Conservation (phyloP, 2,113 vertebrate species). For the Todiramphus chloris region DNA sequence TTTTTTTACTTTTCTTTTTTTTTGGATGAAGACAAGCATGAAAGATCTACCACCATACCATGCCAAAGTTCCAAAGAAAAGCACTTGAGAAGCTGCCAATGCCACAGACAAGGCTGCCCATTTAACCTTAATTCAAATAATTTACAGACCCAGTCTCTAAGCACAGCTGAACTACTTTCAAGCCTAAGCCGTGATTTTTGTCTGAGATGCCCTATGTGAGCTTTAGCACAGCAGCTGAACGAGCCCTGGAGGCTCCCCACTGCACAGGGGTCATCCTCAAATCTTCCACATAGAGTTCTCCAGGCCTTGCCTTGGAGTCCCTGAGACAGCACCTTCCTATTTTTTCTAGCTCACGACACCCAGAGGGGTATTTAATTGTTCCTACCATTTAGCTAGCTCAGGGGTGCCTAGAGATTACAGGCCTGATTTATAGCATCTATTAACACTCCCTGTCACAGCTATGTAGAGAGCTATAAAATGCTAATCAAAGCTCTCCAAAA, state of each 20-base stretch:
- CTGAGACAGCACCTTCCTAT: background rate
- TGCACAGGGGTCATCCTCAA: accelerated
- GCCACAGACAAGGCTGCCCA: background rate
- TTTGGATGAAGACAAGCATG: background rate
- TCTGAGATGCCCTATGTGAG: background rate
- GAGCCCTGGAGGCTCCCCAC: background rate
- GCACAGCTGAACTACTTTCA: background rate
- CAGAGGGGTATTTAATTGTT: background rate
- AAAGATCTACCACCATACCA: background rate
- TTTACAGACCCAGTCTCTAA: background rate
- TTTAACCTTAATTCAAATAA: background rate
- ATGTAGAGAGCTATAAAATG: background rate
- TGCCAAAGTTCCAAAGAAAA: background rate
- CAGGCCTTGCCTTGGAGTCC: background rate
- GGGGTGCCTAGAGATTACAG: background rate
- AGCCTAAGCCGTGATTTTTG: background rate
- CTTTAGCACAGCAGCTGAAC: background rate
- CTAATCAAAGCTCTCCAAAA: background rate
- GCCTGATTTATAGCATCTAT: background rate
- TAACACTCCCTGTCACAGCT: background rate
- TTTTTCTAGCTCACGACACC: background rate
- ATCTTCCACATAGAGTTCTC: background rate
- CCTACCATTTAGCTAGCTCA: background rate
- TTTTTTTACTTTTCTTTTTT: too few relatives aligned
- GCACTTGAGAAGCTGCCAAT: background rate